A percentile compares a stretch with the other conserved stretches of the same genome.
These are phyloP conservation scores for Rhopalosiphum padi DNA, from an alignment of 1,140 invertebrate species.

Conservation along the genomic window DNA sequence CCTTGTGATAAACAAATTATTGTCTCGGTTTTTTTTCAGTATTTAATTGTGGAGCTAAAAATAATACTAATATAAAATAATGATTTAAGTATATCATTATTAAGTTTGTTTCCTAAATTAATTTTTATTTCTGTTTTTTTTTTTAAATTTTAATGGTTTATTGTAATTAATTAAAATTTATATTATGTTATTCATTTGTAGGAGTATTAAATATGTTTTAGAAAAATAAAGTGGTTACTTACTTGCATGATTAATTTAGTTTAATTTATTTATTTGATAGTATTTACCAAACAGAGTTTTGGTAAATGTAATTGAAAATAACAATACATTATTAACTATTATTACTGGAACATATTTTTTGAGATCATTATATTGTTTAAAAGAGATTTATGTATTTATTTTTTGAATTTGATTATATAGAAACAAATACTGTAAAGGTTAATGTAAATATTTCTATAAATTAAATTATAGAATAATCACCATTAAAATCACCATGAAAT, in stretches of 20 bases:
- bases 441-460: too few relatives aligned
- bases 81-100: background rate
- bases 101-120: conserved; percentile 24
- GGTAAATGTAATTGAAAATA: background rate
- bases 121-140: background rate
- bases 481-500: too few relatives aligned
- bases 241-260: background rate
- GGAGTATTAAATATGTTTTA: background rate
- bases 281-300: background rate
- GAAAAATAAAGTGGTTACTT: conserved; percentile 26
- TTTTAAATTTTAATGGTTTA: background rate
- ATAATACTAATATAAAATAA: background rate
- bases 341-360: background rate
- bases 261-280: background rate
- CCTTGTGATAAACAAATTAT: conserved; percentile 50
- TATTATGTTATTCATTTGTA: conserved; percentile 20
- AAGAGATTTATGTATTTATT: too few relatives aligned
- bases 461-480: too few relatives aligned
- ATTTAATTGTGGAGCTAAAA: background rate
- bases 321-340: background rate
- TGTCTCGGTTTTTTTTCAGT: background rate
- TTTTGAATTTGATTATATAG: too few relatives aligned
- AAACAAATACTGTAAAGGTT: background rate
- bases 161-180: conserved; percentile 14
- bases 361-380: background rate